Base-by-base conservation (phyloP, 2,797 vertebrate genomes). In the Monodelphis domestica region DNA sequence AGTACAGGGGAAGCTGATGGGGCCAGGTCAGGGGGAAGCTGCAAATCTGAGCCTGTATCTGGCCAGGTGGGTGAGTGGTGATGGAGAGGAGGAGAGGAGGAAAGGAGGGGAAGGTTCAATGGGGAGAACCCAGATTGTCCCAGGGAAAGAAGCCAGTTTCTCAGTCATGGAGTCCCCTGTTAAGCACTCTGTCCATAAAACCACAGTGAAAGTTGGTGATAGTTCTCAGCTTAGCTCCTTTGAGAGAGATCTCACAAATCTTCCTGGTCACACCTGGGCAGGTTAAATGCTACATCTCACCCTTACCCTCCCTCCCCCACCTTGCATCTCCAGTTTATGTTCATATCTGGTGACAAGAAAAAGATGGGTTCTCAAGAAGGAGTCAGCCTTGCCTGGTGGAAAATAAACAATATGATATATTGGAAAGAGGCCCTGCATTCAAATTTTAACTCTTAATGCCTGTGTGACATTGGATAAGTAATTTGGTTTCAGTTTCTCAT, bases 1-100 rank as follows among this genome's bases (percentile, higher is more conserved):
- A 52, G 90, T 89, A 87, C 59, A 54, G 87, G 45, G 33, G 53
- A 50, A 84, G 30, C 70, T 51, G 33, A 12, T 51, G 51, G 87
- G 53, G 89, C 89, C 91, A 95, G 89, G 33, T 38, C 53, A 52
- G 89, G 89, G 53, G 70, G 87, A 89, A 70, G 21, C 70, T 78
- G 70, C 21, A 45, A 45, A 78, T 45, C 70, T 78, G 26, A 78
- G 70, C 70, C 70, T 38, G 17, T 1, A 10, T 24, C 70, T 45
- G n/a, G 92, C 87, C 91, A 93, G 50, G 92, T 87, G 45, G 91
- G 78, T 28, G 90, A 52, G 29, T 30, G 56, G 56, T 45, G 63
- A 28, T 5, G 84, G 94, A 59, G 45, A 45, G 1, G 2, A 0
- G 38, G 55, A n/a, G n/a, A n/a, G n/a, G n/a, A n/a, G n/a, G n/a